Percentiles rank a stretch among this genome's conserved stretches.
These are phyloP conservation scores for Drosophila auraria DNA, from an alignment of 1,140 invertebrate species.

Conservation along the genomic window DNA sequence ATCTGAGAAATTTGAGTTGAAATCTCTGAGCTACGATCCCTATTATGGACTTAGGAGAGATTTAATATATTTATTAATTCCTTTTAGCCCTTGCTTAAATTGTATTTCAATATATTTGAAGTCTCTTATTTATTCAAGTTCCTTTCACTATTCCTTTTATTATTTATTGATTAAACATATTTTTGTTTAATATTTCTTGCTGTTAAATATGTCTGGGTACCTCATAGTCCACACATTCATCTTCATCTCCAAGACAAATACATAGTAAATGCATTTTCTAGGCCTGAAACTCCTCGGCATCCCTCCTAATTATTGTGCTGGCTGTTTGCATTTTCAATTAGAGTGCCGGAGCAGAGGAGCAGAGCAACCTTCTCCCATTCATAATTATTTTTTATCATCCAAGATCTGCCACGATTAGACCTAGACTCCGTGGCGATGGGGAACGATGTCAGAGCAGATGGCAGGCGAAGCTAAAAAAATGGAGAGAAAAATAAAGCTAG, in stretches of 20 bases:
- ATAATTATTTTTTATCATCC: slow-evolving; percentile 81
- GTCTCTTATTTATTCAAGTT: background rate
- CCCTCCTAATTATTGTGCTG: slow-evolving; percentile 31
- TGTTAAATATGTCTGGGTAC: background rate
- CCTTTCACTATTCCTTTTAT: background rate
- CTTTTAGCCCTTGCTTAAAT: no score
- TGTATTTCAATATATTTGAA: no score
- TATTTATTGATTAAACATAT: background rate
- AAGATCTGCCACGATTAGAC: slow-evolving; percentile 73
- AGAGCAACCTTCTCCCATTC: slow-evolving; percentile 56
- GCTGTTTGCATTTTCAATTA: slow-evolving; percentile 82
- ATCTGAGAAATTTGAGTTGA: no score
- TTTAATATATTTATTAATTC: no score
- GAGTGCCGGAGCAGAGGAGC: slow-evolving; percentile 9
- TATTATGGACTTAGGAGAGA: no score
- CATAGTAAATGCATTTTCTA: slow-evolving; percentile 14
- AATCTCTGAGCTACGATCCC: no score
- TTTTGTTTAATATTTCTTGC: background rate
- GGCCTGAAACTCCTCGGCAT: background rate
- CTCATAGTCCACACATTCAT: background rate
- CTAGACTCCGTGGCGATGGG: slow-evolving; percentile 43
- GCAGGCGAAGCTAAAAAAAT: background rate
- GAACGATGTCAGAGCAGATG: slow-evolving; percentile 66
- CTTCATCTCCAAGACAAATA: background rate
- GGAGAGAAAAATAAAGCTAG: background rate